phyloP scores from a whole-genome alignment of 1,140 invertebrate genomes.

The Phocides pigmalion region DNA sequence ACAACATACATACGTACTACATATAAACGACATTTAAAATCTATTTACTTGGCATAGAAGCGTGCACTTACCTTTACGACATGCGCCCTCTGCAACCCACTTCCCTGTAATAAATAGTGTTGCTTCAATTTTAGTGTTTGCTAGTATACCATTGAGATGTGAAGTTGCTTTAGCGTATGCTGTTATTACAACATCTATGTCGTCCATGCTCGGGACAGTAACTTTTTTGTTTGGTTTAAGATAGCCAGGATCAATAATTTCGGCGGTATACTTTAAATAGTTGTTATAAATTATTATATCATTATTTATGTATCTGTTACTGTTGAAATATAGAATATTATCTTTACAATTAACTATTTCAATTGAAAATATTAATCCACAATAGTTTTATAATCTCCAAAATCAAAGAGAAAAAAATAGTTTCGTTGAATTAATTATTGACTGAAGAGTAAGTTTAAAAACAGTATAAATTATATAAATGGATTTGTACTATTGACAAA shows the following conservation, averaged over 20 bases:
- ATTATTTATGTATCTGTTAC: no score
- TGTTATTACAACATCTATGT: conserved; percentile 75
- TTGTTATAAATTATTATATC: no score
- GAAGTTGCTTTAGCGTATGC: conserved; percentile 56
- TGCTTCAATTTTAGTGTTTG: conserved; percentile 50
- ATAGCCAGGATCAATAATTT: conserved; percentile 33
- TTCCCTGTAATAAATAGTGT: conserved; percentile 75
- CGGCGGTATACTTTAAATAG: no score
- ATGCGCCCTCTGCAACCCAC: conserved; percentile 69
- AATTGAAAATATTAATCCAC: no score
- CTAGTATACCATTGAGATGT: conserved; percentile 35
- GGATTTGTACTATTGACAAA: no score
- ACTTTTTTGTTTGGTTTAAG: conserved; percentile 45
- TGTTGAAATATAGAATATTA: no score
- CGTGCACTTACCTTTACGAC: conserved; percentile 74
- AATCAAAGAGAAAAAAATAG: no score
- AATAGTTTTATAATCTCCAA: no score
- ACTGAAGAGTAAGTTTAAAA: no score
- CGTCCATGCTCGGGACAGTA: conserved; percentile 77
- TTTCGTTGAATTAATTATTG: no score
- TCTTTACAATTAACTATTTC: no score
- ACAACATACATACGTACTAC: not conserved
- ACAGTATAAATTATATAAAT: no score
- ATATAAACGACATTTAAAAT: conserved; percentile 29
- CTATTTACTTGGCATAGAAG: conserved; percentile 47